phyloP scores from a whole-genome alignment of 2,888 invertebrate genomes.

The Andrena dorsata region DNA sequence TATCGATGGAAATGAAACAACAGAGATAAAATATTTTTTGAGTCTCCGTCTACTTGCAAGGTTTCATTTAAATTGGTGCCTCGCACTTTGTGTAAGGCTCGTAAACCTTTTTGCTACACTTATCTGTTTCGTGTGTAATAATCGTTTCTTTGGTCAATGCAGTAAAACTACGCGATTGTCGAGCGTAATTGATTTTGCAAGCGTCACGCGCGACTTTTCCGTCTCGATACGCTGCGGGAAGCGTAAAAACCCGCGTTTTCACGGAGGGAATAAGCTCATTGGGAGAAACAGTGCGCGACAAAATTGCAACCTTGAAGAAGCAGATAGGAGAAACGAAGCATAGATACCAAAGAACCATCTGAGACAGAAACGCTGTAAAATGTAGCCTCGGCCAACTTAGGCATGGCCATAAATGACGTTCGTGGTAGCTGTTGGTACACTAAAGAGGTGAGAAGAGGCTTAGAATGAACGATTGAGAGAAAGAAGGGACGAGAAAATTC shows the following conservation, averaged over 20 bases:
- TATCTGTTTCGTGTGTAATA: background rate
- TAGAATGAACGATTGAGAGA: conserved; percentile 51
- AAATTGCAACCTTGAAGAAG: conserved; percentile 75
- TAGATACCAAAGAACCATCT: conserved; percentile 77
- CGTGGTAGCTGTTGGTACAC: conserved; percentile 65
- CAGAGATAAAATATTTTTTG: too few species aligned
- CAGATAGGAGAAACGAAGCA: conserved; percentile 77
- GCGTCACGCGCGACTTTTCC: conserved; percentile 25
- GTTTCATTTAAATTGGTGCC: too few species aligned
- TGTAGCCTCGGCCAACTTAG: conserved; percentile 84
- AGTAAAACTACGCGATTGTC: background rate
- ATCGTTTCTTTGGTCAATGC: background rate
- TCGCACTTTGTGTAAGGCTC: too few species aligned
- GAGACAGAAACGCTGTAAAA: conserved; percentile 82
- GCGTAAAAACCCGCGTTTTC: conserved; percentile 27
- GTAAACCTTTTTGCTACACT: background rate
- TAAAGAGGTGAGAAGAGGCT: conserved; percentile 41
- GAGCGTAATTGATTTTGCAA: conserved; percentile 20
- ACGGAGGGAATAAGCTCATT: conserved; percentile 45
- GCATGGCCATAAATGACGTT: conserved; percentile 79
- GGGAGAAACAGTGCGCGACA: conserved; percentile 59
- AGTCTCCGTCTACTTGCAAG: too few species aligned
- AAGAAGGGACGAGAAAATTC: conserved; percentile 32
- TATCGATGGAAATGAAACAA: too few species aligned
- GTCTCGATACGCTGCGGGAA: conserved; percentile 1